A percentile compares a stretch with the other conserved stretches of the same genome.
phyloP scores from a whole-genome alignment of 2,797 vertebrate species.

The Rousettus madagascariensis region DNA sequence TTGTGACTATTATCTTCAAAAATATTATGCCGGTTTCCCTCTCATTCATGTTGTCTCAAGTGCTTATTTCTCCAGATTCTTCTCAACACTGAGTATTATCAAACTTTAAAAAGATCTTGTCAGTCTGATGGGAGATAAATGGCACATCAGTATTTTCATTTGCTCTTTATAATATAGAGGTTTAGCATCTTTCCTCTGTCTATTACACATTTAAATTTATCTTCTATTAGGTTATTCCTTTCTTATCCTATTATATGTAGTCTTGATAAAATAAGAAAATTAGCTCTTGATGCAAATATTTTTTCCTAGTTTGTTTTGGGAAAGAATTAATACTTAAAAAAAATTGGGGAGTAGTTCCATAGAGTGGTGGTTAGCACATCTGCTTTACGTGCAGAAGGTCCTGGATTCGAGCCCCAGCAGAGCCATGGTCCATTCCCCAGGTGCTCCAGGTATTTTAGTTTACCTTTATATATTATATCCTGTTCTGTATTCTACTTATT shows the following conservation, averaged over 20 bases:
- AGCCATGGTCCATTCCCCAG: too few relatives aligned
- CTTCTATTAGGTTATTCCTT: background rate
- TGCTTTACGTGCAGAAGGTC: too few relatives aligned
- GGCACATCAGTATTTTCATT: background rate
- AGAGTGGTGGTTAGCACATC: too few relatives aligned
- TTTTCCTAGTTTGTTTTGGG: background rate
- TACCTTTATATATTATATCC: background rate
- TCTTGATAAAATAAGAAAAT: constrained; percentile 22
- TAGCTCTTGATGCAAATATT: background rate
- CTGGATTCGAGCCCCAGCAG: too few relatives aligned
- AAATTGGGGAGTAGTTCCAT: too few relatives aligned
- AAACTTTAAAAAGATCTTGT: background rate
- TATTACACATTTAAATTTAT: background rate
- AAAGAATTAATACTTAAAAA: background rate
- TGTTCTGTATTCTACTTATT: background rate
- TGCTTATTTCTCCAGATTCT: background rate
- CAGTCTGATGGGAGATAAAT: background rate
- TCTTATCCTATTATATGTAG: background rate
- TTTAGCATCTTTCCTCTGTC: background rate
- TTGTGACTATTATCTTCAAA: constrained; percentile 13
- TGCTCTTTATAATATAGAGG: background rate
- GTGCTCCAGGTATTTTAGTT: background rate
- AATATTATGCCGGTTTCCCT: background rate
- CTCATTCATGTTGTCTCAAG: background rate
- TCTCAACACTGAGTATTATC: background rate